Evolutionary conservation across 2,797 vertebrate species (phyloP).

Genomic region (Crenuchus spilurus): DNA sequence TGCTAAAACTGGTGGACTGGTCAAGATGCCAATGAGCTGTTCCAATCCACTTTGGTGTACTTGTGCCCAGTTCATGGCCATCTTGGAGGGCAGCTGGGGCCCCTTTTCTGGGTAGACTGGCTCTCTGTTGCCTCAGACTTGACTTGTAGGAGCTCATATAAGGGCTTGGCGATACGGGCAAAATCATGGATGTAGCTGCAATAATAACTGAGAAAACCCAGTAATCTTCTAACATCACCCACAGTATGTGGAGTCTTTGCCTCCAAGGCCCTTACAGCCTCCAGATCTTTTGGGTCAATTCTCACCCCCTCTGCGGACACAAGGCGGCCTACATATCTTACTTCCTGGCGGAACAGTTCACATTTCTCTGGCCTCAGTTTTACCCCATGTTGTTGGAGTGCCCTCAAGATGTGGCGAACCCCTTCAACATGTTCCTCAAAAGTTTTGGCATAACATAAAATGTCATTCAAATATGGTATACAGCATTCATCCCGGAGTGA

Average conservation of each 20-base stretch:
- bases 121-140: slow-evolving; percentile 13
- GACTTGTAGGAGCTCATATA: slow-evolving; percentile 32
- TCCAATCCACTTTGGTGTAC: neutral
- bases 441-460: slow-evolving; percentile 9
- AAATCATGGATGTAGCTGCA: slow-evolving; percentile 38
- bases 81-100: neutral
- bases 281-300: slow-evolving; percentile 8
- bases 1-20: neutral
- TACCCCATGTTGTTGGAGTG: slow-evolving; percentile 28
- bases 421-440: slow-evolving; percentile 38
- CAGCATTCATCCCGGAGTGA: slow-evolving; percentile 29
- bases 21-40: neutral
- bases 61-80: neutral
- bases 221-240: slow-evolving; percentile 22
- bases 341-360: slow-evolving; percentile 16
- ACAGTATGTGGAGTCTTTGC: slow-evolving; percentile 18
- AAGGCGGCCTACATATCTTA: slow-evolving; percentile 11
- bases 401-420: slow-evolving; percentile 17
- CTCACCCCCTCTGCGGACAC: slow-evolving; percentile 30
- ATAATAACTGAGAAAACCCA: slow-evolving; percentile 43
- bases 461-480: slow-evolving; percentile 24
- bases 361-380: slow-evolving; percentile 45
- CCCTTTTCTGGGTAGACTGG: too few relatives aligned
- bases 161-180: slow-evolving; percentile 25
- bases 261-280: slow-evolving; percentile 14